Conservation (phyloP, 2,113 vertebrate genomes). For the Thymallus thymallus region DNA sequence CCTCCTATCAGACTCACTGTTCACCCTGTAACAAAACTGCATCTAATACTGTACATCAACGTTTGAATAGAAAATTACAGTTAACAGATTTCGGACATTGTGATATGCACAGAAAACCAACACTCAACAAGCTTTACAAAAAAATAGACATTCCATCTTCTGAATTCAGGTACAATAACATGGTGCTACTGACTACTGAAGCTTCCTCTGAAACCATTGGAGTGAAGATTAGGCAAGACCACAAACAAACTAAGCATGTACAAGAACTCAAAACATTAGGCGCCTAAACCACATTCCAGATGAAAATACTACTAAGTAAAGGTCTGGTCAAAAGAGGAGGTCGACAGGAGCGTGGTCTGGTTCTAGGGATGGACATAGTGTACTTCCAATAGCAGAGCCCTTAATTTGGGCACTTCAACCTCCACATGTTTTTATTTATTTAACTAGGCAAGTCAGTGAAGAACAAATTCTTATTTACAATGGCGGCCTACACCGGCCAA, state of each 20-base stretch:
- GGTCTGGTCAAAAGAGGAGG: conserved; percentile 8
- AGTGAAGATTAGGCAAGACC: conserved; percentile 11
- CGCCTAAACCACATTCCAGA: conserved; percentile 79
- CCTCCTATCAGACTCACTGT: conserved; percentile 18
- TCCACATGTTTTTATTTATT: too few species aligned
- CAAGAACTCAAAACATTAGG: conserved; percentile 40
- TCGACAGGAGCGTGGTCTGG: neutral
- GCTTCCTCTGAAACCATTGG: conserved; percentile 6
- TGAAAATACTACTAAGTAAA: conserved; percentile 30
- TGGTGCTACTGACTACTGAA: neutral
- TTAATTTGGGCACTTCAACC: conserved; percentile 34
- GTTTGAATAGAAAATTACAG: conserved; percentile 1
- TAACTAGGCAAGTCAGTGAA: too few species aligned
- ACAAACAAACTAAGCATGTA: conserved; percentile 43
- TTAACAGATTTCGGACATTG: conserved; percentile 1
- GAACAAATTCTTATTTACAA: too few species aligned
- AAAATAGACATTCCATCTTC: conserved; percentile 12
- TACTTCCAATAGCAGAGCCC: conserved; percentile 16
- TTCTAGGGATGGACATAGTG: neutral
- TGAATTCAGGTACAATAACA: neutral
- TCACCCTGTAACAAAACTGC: conserved; percentile 1
- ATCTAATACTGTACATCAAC: conserved; percentile 10
- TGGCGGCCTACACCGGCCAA: too few species aligned
- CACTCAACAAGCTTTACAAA: conserved; percentile 10
- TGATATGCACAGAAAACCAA: neutral